Percentiles rank a stretch among this genome's conserved stretches.
Conservation (phyloP, 2,113 vertebrate genomes). For the Triplophysa tibetana region DNA sequence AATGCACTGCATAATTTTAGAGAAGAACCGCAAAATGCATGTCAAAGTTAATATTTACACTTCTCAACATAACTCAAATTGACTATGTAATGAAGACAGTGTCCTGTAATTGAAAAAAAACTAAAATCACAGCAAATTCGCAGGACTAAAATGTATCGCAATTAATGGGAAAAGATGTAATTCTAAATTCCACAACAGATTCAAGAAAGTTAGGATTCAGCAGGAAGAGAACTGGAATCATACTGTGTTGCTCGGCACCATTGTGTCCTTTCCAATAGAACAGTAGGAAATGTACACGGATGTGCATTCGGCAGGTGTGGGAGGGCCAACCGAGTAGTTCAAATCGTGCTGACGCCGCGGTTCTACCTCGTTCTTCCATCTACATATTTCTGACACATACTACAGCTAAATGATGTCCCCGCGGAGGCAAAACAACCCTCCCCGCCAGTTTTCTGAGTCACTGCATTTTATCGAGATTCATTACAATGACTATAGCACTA, state of each 20-base stretch:
- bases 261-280: slow-evolving; percentile 3
- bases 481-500: slow-evolving; percentile 13
- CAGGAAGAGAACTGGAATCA: background rate
- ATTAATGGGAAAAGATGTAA: too few species aligned
- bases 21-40: too few species aligned
- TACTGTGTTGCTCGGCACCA: slow-evolving; percentile 4
- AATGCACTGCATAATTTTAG: too few species aligned
- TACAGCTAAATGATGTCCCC: slow-evolving; percentile 12
- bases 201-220: background rate
- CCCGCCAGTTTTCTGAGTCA: slow-evolving; percentile 27
- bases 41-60: too few species aligned
- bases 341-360: slow-evolving; percentile 31
- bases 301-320: slow-evolving; percentile 38
- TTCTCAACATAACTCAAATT: too few species aligned
- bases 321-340: slow-evolving; percentile 27
- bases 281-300: background rate
- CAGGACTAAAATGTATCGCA: too few species aligned
- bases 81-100: too few species aligned
- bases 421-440: slow-evolving; percentile 25
- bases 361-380: slow-evolving; percentile 14
- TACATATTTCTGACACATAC: slow-evolving; percentile 6
- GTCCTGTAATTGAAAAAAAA: too few species aligned
- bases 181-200: background rate
- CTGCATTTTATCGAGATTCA: slow-evolving; percentile 39
- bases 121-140: too few species aligned